These are phyloP conservation scores for Drosophila meridionalis DNA, from an alignment of 2,888 invertebrate species.

Conservation along the genomic window DNA sequence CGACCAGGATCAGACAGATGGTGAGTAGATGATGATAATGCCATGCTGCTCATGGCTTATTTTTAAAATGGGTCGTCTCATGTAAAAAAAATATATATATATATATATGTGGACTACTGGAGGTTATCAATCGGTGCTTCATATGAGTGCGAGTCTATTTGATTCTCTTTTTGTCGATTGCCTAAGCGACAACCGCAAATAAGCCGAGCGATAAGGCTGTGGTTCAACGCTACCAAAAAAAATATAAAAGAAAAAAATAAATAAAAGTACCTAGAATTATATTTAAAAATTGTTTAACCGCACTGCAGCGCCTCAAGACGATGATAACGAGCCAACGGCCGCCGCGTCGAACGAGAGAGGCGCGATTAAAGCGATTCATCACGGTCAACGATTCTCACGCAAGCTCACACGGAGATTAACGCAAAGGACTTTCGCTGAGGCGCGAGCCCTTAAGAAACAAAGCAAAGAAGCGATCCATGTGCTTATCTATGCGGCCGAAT, in stretches of 20 bases:
- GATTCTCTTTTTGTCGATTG: conserved; percentile 22
- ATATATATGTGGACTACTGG: neutral
- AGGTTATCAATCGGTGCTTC: conserved; percentile 60
- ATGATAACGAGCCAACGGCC: conserved; percentile 68
- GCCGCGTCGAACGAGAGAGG: conserved; percentile 80
- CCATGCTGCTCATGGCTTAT: conserved; percentile 38
- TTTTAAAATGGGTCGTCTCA: conserved; percentile 47
- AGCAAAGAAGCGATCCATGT: conserved; percentile 91
- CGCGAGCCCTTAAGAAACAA: conserved; percentile 92
- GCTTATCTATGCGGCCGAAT: conserved; percentile 90
- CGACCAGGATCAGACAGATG: conserved; percentile 88
- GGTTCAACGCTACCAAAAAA: conserved; percentile 19
- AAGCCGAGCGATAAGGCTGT: conserved; percentile 53
- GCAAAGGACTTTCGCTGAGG: conserved; percentile 91
- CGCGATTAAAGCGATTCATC: conserved; percentile 91
- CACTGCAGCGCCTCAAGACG: conserved; percentile 68
- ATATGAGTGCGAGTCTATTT: conserved; percentile 37
- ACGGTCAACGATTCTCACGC: conserved; percentile 90
- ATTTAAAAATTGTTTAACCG: conserved; percentile 13
- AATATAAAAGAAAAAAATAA: conserved; percentile 4
- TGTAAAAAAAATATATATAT: neutral
- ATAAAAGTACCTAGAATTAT: conserved; percentile 3
- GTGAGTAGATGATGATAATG: conserved; percentile 84
- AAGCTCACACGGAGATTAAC: conserved; percentile 92
- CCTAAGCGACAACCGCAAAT: conserved; percentile 41